Base-by-base conservation (phyloP, 2,797 vertebrate species). In the Helarctos malayanus region DNA sequence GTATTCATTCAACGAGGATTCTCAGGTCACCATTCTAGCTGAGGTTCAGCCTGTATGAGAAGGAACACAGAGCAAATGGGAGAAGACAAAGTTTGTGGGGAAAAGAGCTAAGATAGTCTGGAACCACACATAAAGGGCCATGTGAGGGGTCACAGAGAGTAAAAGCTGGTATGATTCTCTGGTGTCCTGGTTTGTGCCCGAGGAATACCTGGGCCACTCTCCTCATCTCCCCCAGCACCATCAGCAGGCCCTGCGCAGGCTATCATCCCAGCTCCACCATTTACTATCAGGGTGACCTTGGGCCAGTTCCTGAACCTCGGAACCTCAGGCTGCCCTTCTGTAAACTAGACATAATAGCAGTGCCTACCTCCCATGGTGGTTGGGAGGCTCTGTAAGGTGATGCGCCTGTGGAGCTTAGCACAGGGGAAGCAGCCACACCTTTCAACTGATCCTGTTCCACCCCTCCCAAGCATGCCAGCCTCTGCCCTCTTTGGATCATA, bases 371-470 rank as follows among this genome's bases (percentile, higher is more conserved):
- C 3, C 54, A 32, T 18, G 0, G 10, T 13, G 73, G n/a, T 19
- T 19, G 23, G n/a, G 18, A 65, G 63, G 45, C n/a, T 19, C 11
- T 3, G 5, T 19, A 47, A 78, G 45, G 69, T 11, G 57, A 19
- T 23, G 5, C 5, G 0, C 0, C 1, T 21, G 41, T 19, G 12
- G 73, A 47, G 11, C 57, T 61, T 41, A 25, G 69, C 38, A 32
- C 5, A 18, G 47, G 47, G 56, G 65, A 61, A 61, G 52, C 71
- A 57, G 45, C 47, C 23, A 3, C 54, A 32, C 4, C 3, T 57
- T 76, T 89, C 61, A 9, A 15, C 12, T 1, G 6, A 13, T 49
- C 45, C 49, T 47, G 14, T 76, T 76, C 57, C 29, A 69, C 32
- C 32, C 5, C 1, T n/a, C 71, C 52, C 25, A 35, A 38, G 47